Conservation (phyloP, 2,888 invertebrate species). For the Ichneumon xanthorius region DNA sequence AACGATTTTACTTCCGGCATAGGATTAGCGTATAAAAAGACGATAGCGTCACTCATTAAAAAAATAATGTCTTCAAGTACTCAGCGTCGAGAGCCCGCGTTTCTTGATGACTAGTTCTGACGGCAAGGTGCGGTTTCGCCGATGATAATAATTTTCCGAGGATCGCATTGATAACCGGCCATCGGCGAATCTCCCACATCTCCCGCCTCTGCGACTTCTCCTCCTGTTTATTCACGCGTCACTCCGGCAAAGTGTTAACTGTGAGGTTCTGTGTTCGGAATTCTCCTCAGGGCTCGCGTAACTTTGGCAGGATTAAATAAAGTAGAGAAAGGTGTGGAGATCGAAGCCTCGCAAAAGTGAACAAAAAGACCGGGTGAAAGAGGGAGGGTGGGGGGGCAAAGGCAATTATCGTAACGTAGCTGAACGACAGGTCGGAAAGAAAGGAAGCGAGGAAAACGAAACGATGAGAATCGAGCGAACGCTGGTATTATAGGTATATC, state of each 20-base stretch:
- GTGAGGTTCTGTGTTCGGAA: constrained; percentile 13
- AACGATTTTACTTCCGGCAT: no score
- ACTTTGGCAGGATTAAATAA: neutral
- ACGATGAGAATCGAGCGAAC: constrained; percentile 53
- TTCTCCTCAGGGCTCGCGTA: neutral
- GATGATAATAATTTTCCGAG: constrained; percentile 76
- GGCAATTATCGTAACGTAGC: constrained; percentile 66
- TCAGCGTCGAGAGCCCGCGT: no score
- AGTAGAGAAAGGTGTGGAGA: constrained; percentile 21
- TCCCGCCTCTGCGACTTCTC: neutral
- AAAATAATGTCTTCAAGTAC: no score
- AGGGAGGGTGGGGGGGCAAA: neutral
- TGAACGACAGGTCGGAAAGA: constrained; percentile 56
- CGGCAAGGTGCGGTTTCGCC: constrained; percentile 65
- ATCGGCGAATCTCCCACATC: constrained; percentile 73
- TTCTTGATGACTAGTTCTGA: no score
- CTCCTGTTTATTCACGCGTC: constrained; percentile 75
- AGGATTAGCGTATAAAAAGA: no score
- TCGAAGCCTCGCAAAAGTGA: constrained; percentile 11
- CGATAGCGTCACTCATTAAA: no score
- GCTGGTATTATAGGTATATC: constrained; percentile 33
- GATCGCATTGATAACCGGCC: constrained; percentile 78
- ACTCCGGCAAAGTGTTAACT: constrained; percentile 75
- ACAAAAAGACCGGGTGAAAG: neutral
- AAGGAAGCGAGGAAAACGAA: constrained; percentile 53